A percentile compares a stretch with the other conserved stretches of the same genome.
phyloP scores from a whole-genome alignment of 2,113 vertebrate genomes.

The Gymnorhina tibicen region DNA sequence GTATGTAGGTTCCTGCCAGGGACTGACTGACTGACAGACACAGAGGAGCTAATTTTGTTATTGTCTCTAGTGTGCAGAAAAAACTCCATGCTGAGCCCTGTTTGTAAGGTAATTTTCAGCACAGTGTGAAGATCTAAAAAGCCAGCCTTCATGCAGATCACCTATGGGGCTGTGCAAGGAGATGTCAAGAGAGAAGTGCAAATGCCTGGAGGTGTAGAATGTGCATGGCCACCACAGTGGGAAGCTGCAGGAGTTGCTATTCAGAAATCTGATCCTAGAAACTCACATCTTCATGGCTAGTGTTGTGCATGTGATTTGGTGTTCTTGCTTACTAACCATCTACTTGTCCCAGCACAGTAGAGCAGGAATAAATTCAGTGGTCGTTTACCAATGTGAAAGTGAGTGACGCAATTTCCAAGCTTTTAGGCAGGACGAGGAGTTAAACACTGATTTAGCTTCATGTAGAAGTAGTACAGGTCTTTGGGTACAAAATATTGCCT shows the following conservation, averaged over 20 bases:
- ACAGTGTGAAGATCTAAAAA: background rate
- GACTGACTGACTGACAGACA: background rate
- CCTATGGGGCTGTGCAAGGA: background rate
- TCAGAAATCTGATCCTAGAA: background rate
- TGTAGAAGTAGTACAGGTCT: background rate
- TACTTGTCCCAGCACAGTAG: background rate
- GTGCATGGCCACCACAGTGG: background rate
- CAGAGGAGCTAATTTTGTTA: background rate
- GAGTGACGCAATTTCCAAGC: background rate
- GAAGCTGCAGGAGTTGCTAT: background rate
- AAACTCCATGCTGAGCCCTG: background rate
- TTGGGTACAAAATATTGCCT: background rate
- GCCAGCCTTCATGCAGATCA: background rate
- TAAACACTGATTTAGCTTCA: background rate
- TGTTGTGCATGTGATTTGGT: background rate
- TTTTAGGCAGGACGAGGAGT: background rate
- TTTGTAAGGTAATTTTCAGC: background rate
- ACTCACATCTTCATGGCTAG: accelerated
- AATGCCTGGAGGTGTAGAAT: background rate
- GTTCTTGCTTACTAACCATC: background rate
- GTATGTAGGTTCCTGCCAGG: background rate
- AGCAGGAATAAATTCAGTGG: background rate
- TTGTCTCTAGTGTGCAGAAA: background rate
- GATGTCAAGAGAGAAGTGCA: background rate
- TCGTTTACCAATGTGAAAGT: background rate